Evolutionary conservation across 2,888 invertebrate genomes (phyloP), one percentile per base, ranked within the genome.

Genomic region (Nipponacmea schrenckii): DNA sequence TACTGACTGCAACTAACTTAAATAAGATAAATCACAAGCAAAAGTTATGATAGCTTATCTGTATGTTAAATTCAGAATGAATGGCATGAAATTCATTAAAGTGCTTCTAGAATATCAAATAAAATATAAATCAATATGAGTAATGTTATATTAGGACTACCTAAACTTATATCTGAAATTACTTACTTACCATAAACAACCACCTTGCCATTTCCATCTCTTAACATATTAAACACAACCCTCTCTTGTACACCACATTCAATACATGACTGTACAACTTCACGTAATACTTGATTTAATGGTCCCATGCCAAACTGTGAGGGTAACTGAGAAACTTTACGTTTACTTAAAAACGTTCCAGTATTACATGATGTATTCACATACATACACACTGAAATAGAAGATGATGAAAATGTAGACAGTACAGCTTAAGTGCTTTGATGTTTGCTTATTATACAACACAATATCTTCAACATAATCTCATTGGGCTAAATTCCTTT

Each of bases 361-460:
- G 91, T 91, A 44, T 89, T 89, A 84, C 92, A 92, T 62, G 88
- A 88, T 71, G 90, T 90, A 82, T 92, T 92, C 62, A 92, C 90
- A 84, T 90, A 91, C 46, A 92, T 89, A 80, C 89, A 89, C 26
- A 90, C 91, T 90, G 86, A n/a, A 77, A 79, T 15, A 67, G 31
- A 5, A 39, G 10, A n/a, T n/a, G n/a, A n/a, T n/a, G 48, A 48
- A 5, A 66, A 39, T 48, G n/a, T 17, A 68, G n/a, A 27, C 20
- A 20, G 26, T n/a, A 68, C 8, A 39, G 7, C 20, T 10, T n/a
- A n/a, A n/a, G n/a, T n/a, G n/a, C n/a, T n/a, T n/a, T n/a, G n/a
- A n/a, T n/a, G n/a, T n/a, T n/a, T n/a, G n/a, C n/a, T n/a, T n/a
- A n/a, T n/a, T n/a, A n/a, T n/a, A n/a, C n/a, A n/a, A n/a, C n/a